Evolutionary conservation across 2,113 vertebrate species (phyloP), one percentile per base, ranked within the genome.

Genomic region (Monopterus albus): DNA sequence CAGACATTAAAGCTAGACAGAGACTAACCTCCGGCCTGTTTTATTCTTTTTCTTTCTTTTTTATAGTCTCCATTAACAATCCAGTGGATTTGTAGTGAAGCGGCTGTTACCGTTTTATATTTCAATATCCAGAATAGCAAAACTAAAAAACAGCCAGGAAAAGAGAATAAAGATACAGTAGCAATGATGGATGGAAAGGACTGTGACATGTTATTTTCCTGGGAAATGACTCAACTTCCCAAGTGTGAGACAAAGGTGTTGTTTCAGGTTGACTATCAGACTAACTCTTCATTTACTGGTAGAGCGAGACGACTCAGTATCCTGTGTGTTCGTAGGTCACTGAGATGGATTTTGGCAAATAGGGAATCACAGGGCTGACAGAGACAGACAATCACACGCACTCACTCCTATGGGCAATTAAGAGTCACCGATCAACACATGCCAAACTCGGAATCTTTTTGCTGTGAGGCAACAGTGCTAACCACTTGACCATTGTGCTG

Each of bases 221-320:
- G 28, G 65, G 70, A 84, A 81, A 75, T 86, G 67, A 72, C 63
- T 75, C 50, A 9, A 45, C 43, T 75, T 63, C 57, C 81, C 42
- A 62, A 25, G 14, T 59, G 20, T 21, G 29, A 60, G 55, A 82
- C 66, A 73, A 74, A 58, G 45, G 63, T 72, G 39, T 50, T 45
- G 50, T 80, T 55, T 70, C 31, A 74, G 46, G 15, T 28, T 72
- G 33, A 70, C 11, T 7, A 39, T 6, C 2, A 39, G n/a, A 14
- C 7, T 42, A 17, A 47, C n/a, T 52, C 11, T n/a, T 21, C 14
- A 42, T 72, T 75, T 81, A 74, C 72, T 26, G 59, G 35, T 23
- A 78, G 39, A 56, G 52, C 7, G 2, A 3, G 33, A 69, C 43
- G 20, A 21, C 10, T 61, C 64, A 26, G 57, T 42, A 53, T 84